Percentiles rank a stretch among this genome's conserved stretches.
Evolutionary conservation across 1,140 invertebrate species (phyloP).

Genomic region (Trigoniulus corallinus): DNA sequence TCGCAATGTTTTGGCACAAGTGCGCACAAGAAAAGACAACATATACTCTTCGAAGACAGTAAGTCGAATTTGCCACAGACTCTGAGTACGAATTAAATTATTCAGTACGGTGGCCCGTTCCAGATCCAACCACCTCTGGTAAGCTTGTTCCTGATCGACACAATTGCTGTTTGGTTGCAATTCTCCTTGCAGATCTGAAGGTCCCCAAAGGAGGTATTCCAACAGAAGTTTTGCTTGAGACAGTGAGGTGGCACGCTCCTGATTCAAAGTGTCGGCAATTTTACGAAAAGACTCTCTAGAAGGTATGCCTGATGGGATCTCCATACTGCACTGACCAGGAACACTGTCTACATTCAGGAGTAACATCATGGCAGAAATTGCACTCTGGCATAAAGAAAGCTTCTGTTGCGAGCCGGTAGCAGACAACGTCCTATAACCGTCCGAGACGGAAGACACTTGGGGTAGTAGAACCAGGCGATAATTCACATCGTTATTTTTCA

Average conservation of each 20-base stretch:
- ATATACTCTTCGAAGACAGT: conserved; percentile 61
- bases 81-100: conserved; percentile 48
- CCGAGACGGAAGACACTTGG: conserved; percentile 19
- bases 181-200: conserved; percentile 33
- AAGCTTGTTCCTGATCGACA: conserved; percentile 33
- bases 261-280: conserved; percentile 15
- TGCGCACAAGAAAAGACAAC: conserved; percentile 59
- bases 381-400: conserved; percentile 53
- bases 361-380: conserved; percentile 45
- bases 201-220: conserved; percentile 71
- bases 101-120: conserved; percentile 63
- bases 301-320: conserved; percentile 13
- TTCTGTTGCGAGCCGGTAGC: neutral
- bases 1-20: conserved; percentile 27
- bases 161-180: conserved; percentile 46
- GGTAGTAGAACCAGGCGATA: conserved; percentile 50
- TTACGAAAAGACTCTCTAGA: conserved; percentile 12
- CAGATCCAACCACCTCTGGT: conserved; percentile 64
- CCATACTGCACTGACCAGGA: conserved; percentile 9
- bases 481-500: conserved; percentile 39
- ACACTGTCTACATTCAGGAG: conserved; percentile 33
- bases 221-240: conserved; percentile 47
- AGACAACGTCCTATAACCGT: neutral
- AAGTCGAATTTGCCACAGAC: conserved; percentile 31
- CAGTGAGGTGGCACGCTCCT: conserved; percentile 19